Evolutionary conservation across 2,888 invertebrate genomes (phyloP), one percentile per base, ranked within the genome.

Genomic region (Dryocosmus kuriphilus): DNA sequence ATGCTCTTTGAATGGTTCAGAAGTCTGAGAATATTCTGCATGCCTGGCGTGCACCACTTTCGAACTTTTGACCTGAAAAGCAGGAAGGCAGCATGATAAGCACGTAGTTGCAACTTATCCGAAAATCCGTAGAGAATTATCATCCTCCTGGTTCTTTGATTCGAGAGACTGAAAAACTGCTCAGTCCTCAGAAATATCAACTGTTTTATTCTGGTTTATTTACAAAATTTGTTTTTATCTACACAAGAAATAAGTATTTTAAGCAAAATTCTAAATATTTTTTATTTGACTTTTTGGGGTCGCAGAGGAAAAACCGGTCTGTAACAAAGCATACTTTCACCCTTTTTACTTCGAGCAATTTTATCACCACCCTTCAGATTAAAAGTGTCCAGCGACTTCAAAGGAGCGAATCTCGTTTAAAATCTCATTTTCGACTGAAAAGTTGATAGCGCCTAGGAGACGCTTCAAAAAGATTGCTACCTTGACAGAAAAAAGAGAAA

Each of bases 361-460:
- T 71, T 71, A 27, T 71, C 67, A 51, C 67, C 51, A n/a, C 11
- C 46, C n/a, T 51, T 71, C 30, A 71, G 46, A 71, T 71, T 51
- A 67, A 67, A 67, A 67, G 41, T 67, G 46, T 67, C 67, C 67
- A 67, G 67, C 27, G 27, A 67, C 67, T 46, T 67, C 67, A 67
- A 67, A 67, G 67, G 1, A 30, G 41, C 41, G 46, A 67, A 67
- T 67, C 67, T 67, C 67, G 46, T 67, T 67, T 67, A 67, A 51
- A 67, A 46, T 67, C 67, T 67, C 67, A 46, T 67, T 67, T 67
- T 67, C 35, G 65, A 76, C 51, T 46, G 63, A 76, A 57, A 76
- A 76, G 62, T 51, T 51, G 71, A 60, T 67, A 46, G 46, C 19
- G 46, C 16, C 19, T 16, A 67, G 41, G 19, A 30, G 67, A 30